phyloP scores from a whole-genome alignment of 1,140 invertebrate genomes.

The Ruditapes philippinarum region DNA sequence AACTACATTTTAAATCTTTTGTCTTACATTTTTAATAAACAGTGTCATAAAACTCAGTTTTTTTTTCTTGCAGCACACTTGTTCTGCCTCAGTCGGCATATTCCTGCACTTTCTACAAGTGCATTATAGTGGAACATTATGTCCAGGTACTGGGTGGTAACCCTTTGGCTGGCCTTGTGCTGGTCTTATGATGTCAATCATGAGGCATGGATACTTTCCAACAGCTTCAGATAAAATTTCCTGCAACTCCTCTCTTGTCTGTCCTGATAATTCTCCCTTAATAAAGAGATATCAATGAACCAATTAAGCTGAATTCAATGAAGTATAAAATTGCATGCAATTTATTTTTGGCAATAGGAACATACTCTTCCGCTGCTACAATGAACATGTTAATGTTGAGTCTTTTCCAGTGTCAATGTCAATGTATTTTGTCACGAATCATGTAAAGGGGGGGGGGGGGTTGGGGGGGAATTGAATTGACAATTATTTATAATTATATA shows the following conservation, averaged over 20 bases:
- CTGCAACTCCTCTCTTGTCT: background rate
- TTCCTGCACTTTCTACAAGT: constrained; percentile 51
- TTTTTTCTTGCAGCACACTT: constrained; percentile 62
- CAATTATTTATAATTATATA: too few relatives aligned
- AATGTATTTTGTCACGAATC: too few relatives aligned
- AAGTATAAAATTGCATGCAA: too few relatives aligned
- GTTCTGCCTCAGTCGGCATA: constrained; percentile 62
- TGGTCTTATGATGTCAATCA: background rate
- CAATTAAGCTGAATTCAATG: too few relatives aligned
- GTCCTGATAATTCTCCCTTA: background rate
- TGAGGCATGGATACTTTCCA: background rate
- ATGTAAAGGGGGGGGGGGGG: too few relatives aligned
- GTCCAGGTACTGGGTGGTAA: constrained; percentile 49
- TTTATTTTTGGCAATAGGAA: too few relatives aligned
- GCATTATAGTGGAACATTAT: constrained; percentile 47
- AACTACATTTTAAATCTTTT: background rate
- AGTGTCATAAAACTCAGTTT: background rate
- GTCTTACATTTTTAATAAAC: background rate
- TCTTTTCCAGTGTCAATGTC: too few relatives aligned
- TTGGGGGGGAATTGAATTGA: too few relatives aligned
- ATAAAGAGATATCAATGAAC: too few relatives aligned
- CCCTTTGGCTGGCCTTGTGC: constrained; percentile 14
- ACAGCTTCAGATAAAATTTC: background rate
- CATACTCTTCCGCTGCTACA: too few relatives aligned
- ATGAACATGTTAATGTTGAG: too few relatives aligned